Conservation (phyloP, 2,113 vertebrate species). For the Lampris megalopsis region DNA sequence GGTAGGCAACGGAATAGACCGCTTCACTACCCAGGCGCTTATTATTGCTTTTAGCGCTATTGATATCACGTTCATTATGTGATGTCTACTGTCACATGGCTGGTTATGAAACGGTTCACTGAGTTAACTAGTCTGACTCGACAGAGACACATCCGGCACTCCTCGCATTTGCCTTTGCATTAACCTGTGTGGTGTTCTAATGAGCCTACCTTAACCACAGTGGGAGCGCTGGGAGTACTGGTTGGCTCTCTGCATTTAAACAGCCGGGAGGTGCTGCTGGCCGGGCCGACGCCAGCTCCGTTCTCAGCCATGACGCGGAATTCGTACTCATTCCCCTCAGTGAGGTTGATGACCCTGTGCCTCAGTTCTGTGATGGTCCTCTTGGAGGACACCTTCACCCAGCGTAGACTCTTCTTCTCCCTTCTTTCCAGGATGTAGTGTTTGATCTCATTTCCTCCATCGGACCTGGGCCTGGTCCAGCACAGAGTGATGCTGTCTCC, state of each 20-base stretch:
- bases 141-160: no score
- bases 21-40: no score
- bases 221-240: slow-evolving; percentile 90
- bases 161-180: no score
- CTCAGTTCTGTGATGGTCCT: slow-evolving; percentile 93
- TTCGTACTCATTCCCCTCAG: slow-evolving; percentile 96
- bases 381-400: slow-evolving; percentile 96
- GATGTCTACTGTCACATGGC: no score
- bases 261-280: slow-evolving; percentile 91
- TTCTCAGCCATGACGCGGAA: slow-evolving; percentile 99
- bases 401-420: slow-evolving; percentile 96
- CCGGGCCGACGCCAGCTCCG: slow-evolving; percentile 90
- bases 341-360: slow-evolving; percentile 91
- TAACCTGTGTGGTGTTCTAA: background rate
- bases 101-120: no score
- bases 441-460: slow-evolving; percentile 96
- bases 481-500: slow-evolving; percentile 93
- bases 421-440: slow-evolving; percentile 96
- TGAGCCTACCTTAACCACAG: slow-evolving; percentile 90
- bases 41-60: no score
- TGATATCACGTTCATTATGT: no score
- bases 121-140: no score
- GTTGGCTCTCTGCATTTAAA: slow-evolving; percentile 97
- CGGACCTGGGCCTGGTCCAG: slow-evolving; percentile 92
- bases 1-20: no score